A percentile compares a stretch with the other conserved stretches of the same genome.
These are phyloP conservation scores for Eupithecia subumbrata DNA, from an alignment of 2,888 invertebrate species.

Conservation along the genomic window DNA sequence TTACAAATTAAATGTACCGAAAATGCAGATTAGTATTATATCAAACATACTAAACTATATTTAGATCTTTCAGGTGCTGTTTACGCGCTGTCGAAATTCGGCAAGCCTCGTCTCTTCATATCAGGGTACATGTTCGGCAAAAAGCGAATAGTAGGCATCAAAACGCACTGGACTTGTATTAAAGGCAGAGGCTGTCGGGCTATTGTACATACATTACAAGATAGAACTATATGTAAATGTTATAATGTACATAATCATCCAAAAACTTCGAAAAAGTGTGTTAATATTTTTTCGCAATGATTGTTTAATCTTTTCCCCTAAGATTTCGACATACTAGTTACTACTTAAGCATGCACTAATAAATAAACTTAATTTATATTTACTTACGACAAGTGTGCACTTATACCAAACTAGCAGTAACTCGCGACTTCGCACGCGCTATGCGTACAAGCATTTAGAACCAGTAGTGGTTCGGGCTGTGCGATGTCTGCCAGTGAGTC, in stretches of 20 bases:
- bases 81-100: background rate
- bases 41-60: background rate
- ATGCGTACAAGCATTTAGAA: no score
- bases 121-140: background rate
- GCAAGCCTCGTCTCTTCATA: background rate
- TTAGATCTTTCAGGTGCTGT: background rate
- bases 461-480: no score
- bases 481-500: no score
- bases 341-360: no score
- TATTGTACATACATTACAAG: background rate
- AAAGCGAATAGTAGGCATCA: background rate
- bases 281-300: background rate
- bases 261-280: background rate
- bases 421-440: no score
- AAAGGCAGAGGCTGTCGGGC: background rate
- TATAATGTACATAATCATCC: constrained; percentile 19
- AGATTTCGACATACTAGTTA: background rate
- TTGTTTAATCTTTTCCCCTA: background rate
- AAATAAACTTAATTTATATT: no score
- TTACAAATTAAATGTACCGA: no score
- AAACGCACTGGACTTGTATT: background rate
- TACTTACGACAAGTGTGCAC: no score
- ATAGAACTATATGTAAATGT: constrained; percentile 9
- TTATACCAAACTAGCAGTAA: no score
- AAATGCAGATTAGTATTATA: background rate